Evolutionary conservation across 1,140 invertebrate species (phyloP).

Genomic region (Zaprionus ghesquierei): DNA sequence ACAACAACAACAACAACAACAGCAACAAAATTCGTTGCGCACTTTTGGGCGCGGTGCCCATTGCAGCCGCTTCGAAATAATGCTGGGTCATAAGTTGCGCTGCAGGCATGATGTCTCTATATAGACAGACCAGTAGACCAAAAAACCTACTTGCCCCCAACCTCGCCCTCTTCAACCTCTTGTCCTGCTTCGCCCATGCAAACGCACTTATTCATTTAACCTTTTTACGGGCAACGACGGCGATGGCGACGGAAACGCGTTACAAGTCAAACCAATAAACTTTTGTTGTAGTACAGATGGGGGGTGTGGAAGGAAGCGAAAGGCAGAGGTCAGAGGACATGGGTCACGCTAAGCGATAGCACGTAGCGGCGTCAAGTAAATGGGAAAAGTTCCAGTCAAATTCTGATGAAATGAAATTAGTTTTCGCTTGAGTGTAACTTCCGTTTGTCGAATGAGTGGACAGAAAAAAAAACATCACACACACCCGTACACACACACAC

Average conservation of each 20-base stretch:
- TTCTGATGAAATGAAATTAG: slow-evolving; percentile 65
- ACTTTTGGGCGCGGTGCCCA: slow-evolving; percentile 30
- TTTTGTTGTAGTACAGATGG: slow-evolving; percentile 29
- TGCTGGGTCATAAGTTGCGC: slow-evolving; percentile 51
- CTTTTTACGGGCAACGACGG: slow-evolving; percentile 25
- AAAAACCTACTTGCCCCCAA: neutral
- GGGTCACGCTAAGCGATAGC: slow-evolving; percentile 54
- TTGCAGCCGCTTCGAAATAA: slow-evolving; percentile 32
- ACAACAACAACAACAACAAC: no score
- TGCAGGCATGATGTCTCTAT: slow-evolving; percentile 50
- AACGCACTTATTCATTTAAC: slow-evolving; percentile 54
- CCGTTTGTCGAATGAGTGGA: slow-evolving; percentile 55
- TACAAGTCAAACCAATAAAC: slow-evolving; percentile 59
- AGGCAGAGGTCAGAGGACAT: neutral
- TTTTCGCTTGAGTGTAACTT: slow-evolving; percentile 62
- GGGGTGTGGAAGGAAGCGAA: neutral
- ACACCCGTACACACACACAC: neutral
- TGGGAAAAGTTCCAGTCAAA: slow-evolving; percentile 62
- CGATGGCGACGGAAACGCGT: slow-evolving; percentile 34
- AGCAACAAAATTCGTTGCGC: slow-evolving; percentile 39
- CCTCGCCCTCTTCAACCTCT: neutral
- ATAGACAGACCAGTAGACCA: slow-evolving; percentile 8
- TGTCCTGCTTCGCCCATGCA: neutral
- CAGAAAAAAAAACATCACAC: slow-evolving; percentile 28
- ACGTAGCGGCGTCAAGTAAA: slow-evolving; percentile 56